Percentiles rank a stretch among this genome's conserved stretches.
These are phyloP conservation scores for Standfussiana lucernea DNA, from an alignment of 2,888 invertebrate genomes.

Conservation along the genomic window DNA sequence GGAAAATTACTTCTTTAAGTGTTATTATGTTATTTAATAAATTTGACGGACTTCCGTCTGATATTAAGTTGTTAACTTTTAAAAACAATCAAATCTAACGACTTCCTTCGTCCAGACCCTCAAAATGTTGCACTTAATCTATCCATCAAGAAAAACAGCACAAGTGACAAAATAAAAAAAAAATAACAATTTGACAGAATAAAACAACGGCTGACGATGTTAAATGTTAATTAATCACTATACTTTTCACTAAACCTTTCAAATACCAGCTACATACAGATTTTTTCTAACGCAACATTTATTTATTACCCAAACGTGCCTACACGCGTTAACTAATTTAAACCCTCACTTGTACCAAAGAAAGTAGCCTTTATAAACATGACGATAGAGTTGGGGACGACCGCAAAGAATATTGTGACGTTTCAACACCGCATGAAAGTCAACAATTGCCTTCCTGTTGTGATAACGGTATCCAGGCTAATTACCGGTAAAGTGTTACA, in stretches of 20 bases:
- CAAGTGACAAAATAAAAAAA: not conserved
- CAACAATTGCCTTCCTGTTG: slow-evolving; percentile 78
- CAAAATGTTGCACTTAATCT: not conserved
- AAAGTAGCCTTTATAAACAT: slow-evolving; percentile 1
- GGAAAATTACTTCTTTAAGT: too few species aligned
- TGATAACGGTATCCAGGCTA: slow-evolving; percentile 76
- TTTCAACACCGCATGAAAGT: slow-evolving; percentile 73
- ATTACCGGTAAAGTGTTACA: slow-evolving; percentile 65
- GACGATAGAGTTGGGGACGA: slow-evolving; percentile 7
- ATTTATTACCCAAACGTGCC: slow-evolving; percentile 66
- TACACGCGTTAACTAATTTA: slow-evolving; percentile 47
- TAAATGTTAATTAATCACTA: slow-evolving; percentile 54
- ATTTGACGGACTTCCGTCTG: too few species aligned
- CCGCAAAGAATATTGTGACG: slow-evolving; percentile 42
- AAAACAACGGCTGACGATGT: slow-evolving; percentile 36
- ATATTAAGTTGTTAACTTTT: not conserved
- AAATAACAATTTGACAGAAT: slow-evolving; percentile 21
- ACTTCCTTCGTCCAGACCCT: not conserved
- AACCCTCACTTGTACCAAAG: not conserved
- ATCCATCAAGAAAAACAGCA: slow-evolving; percentile 4
- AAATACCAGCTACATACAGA: slow-evolving; percentile 63
- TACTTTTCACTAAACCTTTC: slow-evolving; percentile 62
- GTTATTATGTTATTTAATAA: too few species aligned
- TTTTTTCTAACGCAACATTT: slow-evolving; percentile 65
- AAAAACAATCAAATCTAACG: not conserved